Evolutionary conservation across 1,140 invertebrate genomes (phyloP), one percentile per base, ranked within the genome.

Genomic region (Saccostrea echinata): DNA sequence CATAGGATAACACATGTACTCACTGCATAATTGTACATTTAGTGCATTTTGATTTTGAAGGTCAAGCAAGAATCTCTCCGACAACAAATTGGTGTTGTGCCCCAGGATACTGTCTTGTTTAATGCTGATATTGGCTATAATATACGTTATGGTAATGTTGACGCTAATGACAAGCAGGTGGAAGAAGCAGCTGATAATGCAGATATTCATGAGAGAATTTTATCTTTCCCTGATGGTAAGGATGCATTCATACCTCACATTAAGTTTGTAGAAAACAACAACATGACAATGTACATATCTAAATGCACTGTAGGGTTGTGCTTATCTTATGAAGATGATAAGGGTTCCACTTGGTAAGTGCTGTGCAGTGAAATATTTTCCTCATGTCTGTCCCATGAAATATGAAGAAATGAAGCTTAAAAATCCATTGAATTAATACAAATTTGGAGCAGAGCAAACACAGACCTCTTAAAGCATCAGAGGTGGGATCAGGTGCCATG

Each of bases 31-130:
- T 57, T 57, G 0, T 13, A 61, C 55, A 61, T 57, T 3, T 18
- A 3, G 43, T 61, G 55, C 18, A 6, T 61, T 61, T 61, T 21
- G n/a, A 61, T 43, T 35, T 76, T 76, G 24, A 30, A 95, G 94
- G 97, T 98, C 1, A 97, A 96, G 71, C 98, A 98, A 94, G 95
- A 96, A 81, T 97, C 97, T n/a, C 95, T 98, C 33, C 95, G 98
- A 53, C 95, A 96, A 90, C 95, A 96, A 24, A 98, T 98, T 91
- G 98, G 98, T 61, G 98, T 99, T 43, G 98, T 99, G 57, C 98
- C 98, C 2, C 98, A 99, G 95, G 98, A 99, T 93, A 99, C 98
- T 21, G 98, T 99, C 33, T 96, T 99, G 0, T 99, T 99, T 93
- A 99, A 99, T 94, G 98, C 98, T 92, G 97, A 97, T 21, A 98